A percentile compares a stretch with the other conserved stretches of the same genome.
phyloP scores from a whole-genome alignment of 2,113 vertebrate genomes.

The Butorides virescens region DNA sequence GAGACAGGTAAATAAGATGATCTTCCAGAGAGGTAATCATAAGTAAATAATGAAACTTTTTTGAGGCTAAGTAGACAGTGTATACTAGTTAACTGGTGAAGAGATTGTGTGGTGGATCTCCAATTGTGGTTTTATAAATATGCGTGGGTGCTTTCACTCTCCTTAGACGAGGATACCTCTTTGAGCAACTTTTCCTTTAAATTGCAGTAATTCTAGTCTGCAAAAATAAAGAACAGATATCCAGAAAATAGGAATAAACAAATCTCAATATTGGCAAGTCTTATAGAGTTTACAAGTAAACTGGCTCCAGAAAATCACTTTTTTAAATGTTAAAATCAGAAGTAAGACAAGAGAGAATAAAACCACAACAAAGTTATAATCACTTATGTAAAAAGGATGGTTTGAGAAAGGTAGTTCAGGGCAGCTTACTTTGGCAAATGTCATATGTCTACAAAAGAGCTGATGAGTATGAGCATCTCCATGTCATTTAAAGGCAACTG shows the following conservation, averaged over 20 bases:
- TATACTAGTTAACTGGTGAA: background rate
- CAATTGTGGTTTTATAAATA: background rate
- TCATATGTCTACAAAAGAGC: background rate
- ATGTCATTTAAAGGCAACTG: background rate
- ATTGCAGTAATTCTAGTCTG: background rate
- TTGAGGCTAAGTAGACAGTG: background rate
- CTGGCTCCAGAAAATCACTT: background rate
- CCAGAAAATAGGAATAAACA: background rate
- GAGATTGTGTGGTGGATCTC: background rate
- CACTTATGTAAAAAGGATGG: background rate
- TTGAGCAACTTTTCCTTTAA: background rate
- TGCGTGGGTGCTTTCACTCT: background rate
- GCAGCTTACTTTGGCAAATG: background rate
- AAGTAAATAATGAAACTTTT: constrained; percentile 17
- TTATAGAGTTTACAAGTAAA: background rate
- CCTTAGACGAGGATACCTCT: background rate
- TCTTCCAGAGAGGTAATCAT: background rate
- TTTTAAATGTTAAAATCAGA: background rate
- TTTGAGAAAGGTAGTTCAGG: background rate
- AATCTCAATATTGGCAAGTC: background rate
- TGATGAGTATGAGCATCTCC: background rate
- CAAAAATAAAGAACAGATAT: background rate
- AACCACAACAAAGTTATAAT: background rate
- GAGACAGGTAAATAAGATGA: constrained; percentile 1
- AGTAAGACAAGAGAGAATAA: background rate